Base-by-base conservation (phyloP, 92 coral and sea anemone genomes). In the Parazoanthus darwini region DNA sequence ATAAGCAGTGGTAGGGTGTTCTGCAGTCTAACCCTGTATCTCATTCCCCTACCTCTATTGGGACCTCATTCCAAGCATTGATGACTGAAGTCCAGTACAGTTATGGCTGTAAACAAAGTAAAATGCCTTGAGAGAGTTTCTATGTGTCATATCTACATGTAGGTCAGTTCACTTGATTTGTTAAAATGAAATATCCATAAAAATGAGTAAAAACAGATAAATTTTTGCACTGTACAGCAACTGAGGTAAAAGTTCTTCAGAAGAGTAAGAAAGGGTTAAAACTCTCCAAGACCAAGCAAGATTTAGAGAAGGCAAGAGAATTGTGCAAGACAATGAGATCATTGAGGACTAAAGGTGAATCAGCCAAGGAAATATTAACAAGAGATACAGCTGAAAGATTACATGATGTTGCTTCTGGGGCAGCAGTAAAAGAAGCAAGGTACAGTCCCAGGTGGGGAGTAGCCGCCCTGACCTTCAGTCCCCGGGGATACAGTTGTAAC, bases 291-390 rank as follows among this genome's bases (percentile, higher is more conserved):
- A 92, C 90, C 29, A 92, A 93, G 80, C 91, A 91, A 75, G 93
- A 94, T 46, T 89, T 95, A 65, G 98, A 91, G 76, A 95, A 93
- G 82, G 98, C 98, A 8, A 88, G 98, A 66, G 80, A 92, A 58
- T 83, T 95, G 79, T 90, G 91, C 43, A 89, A 92, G 87, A 95
- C 92, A 82, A 93, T 95, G 98, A 90, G 94, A 50, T 86, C 96
- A 35, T 82, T 95, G 65, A 93, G 92, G 67, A 82, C 94, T 77
- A 92, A 90, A 46, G 94, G 93, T 6, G 82, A 93, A 59, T 88
- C 90, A 78, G 26, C 92, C 22, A 89, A 86, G 44, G 92, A 78
- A n/a, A 65, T 58, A 42, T 43, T 81, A 36, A 93, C 90, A 46
- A 82, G 29, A 44, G 94, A 93, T 71, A 74, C 33, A 7, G 68